Base-by-base conservation (phyloP, 2,888 invertebrate genomes). In the Leptinotarsa peninsularis region DNA sequence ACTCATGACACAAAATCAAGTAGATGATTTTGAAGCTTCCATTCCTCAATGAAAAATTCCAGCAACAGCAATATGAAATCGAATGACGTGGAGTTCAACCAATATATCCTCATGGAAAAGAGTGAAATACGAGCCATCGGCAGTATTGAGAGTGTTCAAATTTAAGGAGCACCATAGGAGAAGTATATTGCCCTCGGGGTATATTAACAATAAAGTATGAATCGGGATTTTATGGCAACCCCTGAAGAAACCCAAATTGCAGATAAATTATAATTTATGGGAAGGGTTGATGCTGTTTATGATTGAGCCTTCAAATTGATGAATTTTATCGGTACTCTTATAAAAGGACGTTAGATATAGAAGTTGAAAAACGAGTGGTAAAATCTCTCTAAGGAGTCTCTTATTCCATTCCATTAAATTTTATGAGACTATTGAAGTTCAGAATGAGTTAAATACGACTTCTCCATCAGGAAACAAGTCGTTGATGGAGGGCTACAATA, bases 121-220 rank as follows among this genome's bases (percentile, higher is more conserved):
- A n/a, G 63, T 63, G 63, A 33, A 17, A 63, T 63, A 63, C 33
- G 63, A 63, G 63, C n/a, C 43, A 63, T 43, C n/a, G 63, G n/a
- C 27, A 17, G 27, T 63, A 63, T 63, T 17, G n/a, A 63, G 63
- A 63, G 63, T 13, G 33, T n/a, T 63, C 63, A 43, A 63, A 10
- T 33, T 63, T 63, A n/a, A 63, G 43, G n/a, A 43, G 43, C n/a
- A 10, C n/a, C n/a, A 3, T n/a, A 63, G 4, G 7, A 58, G 4
- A 18, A 23, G 33, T 63, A 7, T 63, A 63, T 63, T 43, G 43
- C 63, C 33, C 18, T 43, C 21, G 10, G 3, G 33, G 33, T 63
- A 27, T 63, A 63, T 63, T 17, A 43, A 63, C 63, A 43, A 63
- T 63, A 63, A 63, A 63, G 3, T 7, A 33, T 63, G n/a, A 63